Evolutionary conservation across 2,888 invertebrate genomes (phyloP).

Genomic region (Micoletzkya japonica): DNA sequence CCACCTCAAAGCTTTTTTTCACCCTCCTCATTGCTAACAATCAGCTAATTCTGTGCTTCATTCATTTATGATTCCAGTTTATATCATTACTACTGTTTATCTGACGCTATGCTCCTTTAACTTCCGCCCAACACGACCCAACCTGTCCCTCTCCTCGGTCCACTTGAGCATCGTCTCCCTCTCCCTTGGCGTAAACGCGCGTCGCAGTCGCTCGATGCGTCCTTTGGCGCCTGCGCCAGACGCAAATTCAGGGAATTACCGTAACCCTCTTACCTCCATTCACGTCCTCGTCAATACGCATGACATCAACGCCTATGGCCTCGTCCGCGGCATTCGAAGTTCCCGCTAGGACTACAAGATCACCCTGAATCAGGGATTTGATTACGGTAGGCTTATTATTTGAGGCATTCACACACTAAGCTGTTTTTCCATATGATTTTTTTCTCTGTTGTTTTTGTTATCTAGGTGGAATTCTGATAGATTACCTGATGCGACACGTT

Average conservation of each 20-base stretch:
- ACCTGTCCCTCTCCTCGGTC: not conserved
- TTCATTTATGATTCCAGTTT: not conserved
- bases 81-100: not conserved
- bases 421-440: no score
- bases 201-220: slow-evolving; percentile 13
- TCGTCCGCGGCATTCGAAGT: slow-evolving; percentile 11
- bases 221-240: slow-evolving; percentile 1
- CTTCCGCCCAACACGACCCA: not conserved
- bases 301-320: slow-evolving; percentile 59
- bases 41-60: not conserved
- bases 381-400: not conserved
- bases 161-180: not conserved
- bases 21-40: not conserved
- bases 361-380: slow-evolving; percentile 44
- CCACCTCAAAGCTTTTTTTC: slow-evolving; percentile 37
- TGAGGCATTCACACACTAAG: not conserved
- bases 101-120: no score
- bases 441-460: not conserved
- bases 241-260: not conserved
- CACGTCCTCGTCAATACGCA: slow-evolving; percentile 53
- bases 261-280: slow-evolving; percentile 8
- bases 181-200: slow-evolving; percentile 18
- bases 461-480: not conserved
- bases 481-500: slow-evolving; percentile 61
- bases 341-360: slow-evolving; percentile 51